Evolutionary conservation across 1,140 invertebrate genomes (phyloP), one percentile per base, ranked within the genome.

Genomic region (Megathymus violae): DNA sequence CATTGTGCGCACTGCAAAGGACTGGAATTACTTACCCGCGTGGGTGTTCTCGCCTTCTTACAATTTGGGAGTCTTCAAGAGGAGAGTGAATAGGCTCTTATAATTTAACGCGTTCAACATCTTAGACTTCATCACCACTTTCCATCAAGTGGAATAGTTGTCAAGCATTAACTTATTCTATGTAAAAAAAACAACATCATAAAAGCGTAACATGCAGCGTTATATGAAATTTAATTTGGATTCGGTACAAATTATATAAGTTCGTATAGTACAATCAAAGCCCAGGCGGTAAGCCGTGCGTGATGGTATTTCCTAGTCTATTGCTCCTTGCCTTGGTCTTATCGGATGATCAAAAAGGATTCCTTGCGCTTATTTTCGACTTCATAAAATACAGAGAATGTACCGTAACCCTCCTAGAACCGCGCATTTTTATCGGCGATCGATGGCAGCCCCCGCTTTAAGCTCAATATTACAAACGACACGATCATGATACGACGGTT

Each of bases 371-470:
- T 69, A 71, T 75, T 78, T 76, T 78, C 69, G 51, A 76, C 67
- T 71, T 65, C 71, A 81, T 77, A 79, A 74, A 81, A 72, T 65
- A 69, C 64, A 67, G 68, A 71, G 76, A 78, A 80, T 79, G 64
- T 65, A 61, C 66, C 38, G 34, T 25, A 50, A 66, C 67, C 70
- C 31, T 46, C 41, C 44, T 47, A 34, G 40, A 13, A 52, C 38
- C 15, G 19, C 22, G 51, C 48, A 46, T 62, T 69, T 62, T 60
- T 67, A 66, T 59, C 59, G 47, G 19, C 59, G 51, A 67, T 71
- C 74, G 54, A 73, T 71, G 44, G 31, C 50, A 16, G 36, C 52
- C 52, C 15, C 40, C 40, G 40, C 34, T 52, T 61, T 54, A 64
- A 63, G 48, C 52, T 44, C 36, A 58, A 58, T 58, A 58, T 58